These are phyloP conservation scores for Elanus axillaris DNA, from an alignment of 2,113 vertebrate genomes.

Conservation along the genomic window DNA sequence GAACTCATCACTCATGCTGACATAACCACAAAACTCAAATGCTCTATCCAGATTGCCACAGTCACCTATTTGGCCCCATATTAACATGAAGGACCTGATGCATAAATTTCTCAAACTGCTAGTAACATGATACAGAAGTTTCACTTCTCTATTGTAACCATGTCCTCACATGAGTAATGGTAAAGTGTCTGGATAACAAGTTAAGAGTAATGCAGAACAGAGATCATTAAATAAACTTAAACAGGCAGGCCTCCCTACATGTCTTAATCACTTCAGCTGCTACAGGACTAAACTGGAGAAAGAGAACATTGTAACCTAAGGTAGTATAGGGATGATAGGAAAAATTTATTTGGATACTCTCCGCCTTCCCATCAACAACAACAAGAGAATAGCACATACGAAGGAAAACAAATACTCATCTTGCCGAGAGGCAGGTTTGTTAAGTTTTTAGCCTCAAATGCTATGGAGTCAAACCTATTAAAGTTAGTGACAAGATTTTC, in stretches of 20 bases:
- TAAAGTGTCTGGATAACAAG: background rate
- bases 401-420: background rate
- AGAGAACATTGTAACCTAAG: background rate
- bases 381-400: background rate
- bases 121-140: background rate
- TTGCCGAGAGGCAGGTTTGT: background rate
- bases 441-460: background rate
- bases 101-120: background rate
- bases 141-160: fast-evolving
- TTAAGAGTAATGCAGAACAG: background rate
- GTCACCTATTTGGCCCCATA: background rate
- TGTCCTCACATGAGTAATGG: background rate
- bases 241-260: background rate
- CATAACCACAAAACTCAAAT: background rate
- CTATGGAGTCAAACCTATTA: background rate
- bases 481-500: background rate
- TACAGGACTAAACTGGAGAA: background rate
- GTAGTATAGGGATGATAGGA: background rate
- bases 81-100: background rate
- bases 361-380: background rate
- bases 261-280: background rate
- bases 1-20: background rate
- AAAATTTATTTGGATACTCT: background rate
- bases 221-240: background rate
- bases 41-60: background rate